A percentile compares a stretch with the other conserved stretches of the same genome.
phyloP scores from a whole-genome alignment of 2,888 invertebrate genomes.

The Acleris sparsana region DNA sequence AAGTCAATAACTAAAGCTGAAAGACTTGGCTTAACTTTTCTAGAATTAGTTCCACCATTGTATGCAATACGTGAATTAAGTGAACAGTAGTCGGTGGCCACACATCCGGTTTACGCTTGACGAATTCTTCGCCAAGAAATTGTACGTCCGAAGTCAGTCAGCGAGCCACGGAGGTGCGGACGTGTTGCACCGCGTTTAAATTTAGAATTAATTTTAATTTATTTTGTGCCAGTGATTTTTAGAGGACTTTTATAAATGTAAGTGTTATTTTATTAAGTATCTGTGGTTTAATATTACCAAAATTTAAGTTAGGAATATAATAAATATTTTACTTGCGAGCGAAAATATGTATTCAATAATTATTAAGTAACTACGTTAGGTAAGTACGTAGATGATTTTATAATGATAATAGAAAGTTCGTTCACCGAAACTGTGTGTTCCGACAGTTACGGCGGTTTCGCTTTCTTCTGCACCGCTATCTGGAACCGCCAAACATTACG shows the following conservation, averaged over 20 bases:
- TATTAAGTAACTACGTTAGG: background rate
- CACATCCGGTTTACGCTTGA: constrained; percentile 38
- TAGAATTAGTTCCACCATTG: constrained; percentile 37
- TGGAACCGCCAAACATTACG: constrained; percentile 17
- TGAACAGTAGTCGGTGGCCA: constrained; percentile 29
- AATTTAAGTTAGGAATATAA: background rate
- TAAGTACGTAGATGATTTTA: constrained; percentile 10
- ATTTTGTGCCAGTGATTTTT: constrained; percentile 16
- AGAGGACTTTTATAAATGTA: background rate
- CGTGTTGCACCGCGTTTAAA: constrained; percentile 44
- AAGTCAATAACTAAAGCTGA: constrained; percentile 28
- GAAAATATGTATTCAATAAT: background rate
- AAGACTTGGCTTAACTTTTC: constrained; percentile 25
- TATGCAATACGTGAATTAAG: constrained; percentile 35
- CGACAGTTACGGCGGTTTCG: constrained; percentile 28
- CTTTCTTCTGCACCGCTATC: constrained; percentile 22
- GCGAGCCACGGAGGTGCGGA: constrained; percentile 59
- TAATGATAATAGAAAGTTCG: constrained; percentile 37
- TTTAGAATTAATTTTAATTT: constrained; percentile 12
- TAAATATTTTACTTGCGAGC: background rate
- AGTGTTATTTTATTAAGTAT: background rate
- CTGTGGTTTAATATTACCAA: background rate
- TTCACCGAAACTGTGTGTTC: constrained; percentile 23
- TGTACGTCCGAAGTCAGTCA: constrained; percentile 50
- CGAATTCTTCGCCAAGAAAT: constrained; percentile 28